phyloP scores from a whole-genome alignment of 2,113 vertebrate genomes.

The Ammodytes dubius region DNA sequence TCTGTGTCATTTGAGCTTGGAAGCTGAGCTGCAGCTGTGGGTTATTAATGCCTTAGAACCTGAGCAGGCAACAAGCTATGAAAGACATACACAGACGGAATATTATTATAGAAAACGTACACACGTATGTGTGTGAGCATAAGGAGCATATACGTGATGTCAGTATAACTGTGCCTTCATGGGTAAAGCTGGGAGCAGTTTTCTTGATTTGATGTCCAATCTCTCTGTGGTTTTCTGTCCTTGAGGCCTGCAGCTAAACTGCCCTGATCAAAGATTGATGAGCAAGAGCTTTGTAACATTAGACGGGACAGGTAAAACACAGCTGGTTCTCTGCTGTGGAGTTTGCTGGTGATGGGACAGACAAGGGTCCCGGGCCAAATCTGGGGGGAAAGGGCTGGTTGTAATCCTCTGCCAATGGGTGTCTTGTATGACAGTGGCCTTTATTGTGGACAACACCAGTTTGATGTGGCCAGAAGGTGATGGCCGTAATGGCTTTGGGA shows the following conservation, averaged over 20 bases:
- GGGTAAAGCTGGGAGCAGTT: not conserved
- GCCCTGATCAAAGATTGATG: slow-evolving; percentile 74
- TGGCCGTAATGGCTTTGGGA: not conserved
- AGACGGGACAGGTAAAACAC: slow-evolving; percentile 31
- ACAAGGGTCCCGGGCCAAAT: slow-evolving; percentile 23
- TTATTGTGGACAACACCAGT: not conserved
- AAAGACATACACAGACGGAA: slow-evolving; percentile 31
- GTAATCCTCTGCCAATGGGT: not conserved
- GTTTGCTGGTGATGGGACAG: not conserved
- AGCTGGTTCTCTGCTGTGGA: not conserved
- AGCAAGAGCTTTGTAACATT: slow-evolving; percentile 55
- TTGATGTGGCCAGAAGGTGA: not conserved
- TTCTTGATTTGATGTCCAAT: not conserved
- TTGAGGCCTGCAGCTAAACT: slow-evolving; percentile 26
- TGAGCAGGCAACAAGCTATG: slow-evolving; percentile 49
- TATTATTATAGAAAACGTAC: slow-evolving; percentile 13
- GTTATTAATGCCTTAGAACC: slow-evolving; percentile 78
- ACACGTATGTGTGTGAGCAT: not conserved
- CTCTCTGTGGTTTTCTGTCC: not conserved
- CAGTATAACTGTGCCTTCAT: not conserved
- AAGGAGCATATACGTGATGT: not conserved
- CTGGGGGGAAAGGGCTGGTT: not conserved
- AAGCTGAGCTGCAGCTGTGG: slow-evolving; percentile 64
- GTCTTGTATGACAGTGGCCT: not conserved
- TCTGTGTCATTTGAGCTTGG: slow-evolving; percentile 69